These are phyloP conservation scores for Hipposideros armiger DNA, from an alignment of 2,113 vertebrate species.

Conservation along the genomic window DNA sequence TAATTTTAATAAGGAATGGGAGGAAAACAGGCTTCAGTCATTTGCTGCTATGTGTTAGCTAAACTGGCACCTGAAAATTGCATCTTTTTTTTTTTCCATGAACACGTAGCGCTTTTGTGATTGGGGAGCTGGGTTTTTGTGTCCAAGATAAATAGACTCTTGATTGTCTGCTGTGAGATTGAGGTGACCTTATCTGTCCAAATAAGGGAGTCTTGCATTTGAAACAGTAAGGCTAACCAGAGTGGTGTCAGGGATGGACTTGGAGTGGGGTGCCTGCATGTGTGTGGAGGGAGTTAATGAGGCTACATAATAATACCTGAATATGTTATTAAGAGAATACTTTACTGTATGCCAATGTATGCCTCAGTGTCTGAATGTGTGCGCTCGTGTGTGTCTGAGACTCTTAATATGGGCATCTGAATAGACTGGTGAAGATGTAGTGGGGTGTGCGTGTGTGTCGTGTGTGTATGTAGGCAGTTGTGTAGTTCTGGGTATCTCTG, in stretches of 20 bases:
- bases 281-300: neutral
- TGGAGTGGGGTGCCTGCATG: neutral
- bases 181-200: slow-evolving; percentile 52
- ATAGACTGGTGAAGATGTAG: neutral
- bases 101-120: neutral
- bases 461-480: neutral
- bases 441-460: neutral
- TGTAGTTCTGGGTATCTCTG: neutral
- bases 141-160: neutral
- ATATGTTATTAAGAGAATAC: neutral
- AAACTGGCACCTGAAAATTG: slow-evolving; percentile 18
- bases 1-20: neutral
- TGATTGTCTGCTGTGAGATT: slow-evolving; percentile 21
- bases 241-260: neutral
- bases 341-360: neutral
- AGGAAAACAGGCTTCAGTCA: neutral
- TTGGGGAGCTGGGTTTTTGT: neutral
- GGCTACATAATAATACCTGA: neutral
- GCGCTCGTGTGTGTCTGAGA: neutral
- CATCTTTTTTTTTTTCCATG: neutral
- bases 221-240: neutral
- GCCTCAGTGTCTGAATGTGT: neutral
- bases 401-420: neutral
- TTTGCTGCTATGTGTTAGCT: neutral
- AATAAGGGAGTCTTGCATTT: neutral